Evolutionary conservation across 2,888 invertebrate genomes (phyloP), one percentile per base, ranked within the genome.

Genomic region (Lasioglossum calceatum): DNA sequence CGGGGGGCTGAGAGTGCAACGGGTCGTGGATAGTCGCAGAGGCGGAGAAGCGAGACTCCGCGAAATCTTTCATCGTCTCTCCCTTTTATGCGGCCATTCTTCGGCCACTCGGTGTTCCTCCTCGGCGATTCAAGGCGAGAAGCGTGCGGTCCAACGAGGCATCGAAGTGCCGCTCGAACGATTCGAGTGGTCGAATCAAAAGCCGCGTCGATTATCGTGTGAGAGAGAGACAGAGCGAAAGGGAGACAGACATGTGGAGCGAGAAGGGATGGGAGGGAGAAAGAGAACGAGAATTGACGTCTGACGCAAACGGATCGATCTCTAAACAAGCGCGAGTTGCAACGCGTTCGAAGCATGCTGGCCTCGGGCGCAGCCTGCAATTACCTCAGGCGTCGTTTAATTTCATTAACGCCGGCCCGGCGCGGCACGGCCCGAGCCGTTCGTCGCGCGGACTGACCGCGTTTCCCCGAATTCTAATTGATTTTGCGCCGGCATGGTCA

Each of bases 391-490:
- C 74, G 78, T 42, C 79, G 77, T 89, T 89, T 85, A 89, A 89
- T 87, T 89, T 82, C 81, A 82, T 89, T 61, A 81, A 79, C 79
- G 54, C 50, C 50, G 47, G 71, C 36, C 10, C 23, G 64, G 32
- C 32, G 0, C 61, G 27, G 4, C 27, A 7, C 39, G 39, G 39
- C 39, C 76, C 44, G 61, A n/a, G n/a, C 64, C 76, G 67, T 81
- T 73, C 79, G 81, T 50, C 42, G 67, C 78, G 44, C n/a, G 36
- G 7, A 7, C 44, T 32, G 64, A 54, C 27, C 70, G 81, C 75
- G 77, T 82, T 86, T 87, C 75, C 32, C 75, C 74, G 82, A 79
- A 82, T 82, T 82, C 77, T 86, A 87, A 86, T 87, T 87, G 87
- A 87, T 87, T 87, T 87, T 86, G 76, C 82, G 44, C 67, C 70